These are phyloP conservation scores for Thamnaconus septentrionalis DNA, from an alignment of 2,113 vertebrate genomes.

Conservation along the genomic window DNA sequence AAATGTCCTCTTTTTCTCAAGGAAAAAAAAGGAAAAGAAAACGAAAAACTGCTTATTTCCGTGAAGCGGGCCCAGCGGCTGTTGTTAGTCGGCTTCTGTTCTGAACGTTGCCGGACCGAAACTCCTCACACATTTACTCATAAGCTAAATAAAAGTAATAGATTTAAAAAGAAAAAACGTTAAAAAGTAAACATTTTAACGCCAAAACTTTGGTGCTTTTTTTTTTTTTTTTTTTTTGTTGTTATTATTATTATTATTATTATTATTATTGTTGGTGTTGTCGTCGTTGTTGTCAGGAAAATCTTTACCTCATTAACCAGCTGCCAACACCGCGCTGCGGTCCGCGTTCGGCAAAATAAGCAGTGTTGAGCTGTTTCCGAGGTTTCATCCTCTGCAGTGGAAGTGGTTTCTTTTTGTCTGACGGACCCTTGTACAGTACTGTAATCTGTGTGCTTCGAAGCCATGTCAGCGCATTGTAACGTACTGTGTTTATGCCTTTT, in stretches of 20 bases:
- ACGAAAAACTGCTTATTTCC: constrained; percentile 53
- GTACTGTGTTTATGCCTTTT: constrained; percentile 54
- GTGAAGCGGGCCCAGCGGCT: constrained; percentile 13
- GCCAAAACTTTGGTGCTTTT: constrained; percentile 68
- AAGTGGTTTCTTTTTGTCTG: constrained; percentile 56
- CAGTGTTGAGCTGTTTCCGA: constrained; percentile 60
- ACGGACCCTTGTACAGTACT: constrained; percentile 76
- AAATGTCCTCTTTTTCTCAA: constrained; percentile 50
- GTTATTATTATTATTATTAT: background rate
- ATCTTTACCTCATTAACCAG: constrained; percentile 68
- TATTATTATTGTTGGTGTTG: background rate
- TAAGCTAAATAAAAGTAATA: constrained; percentile 44
- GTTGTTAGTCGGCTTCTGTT: constrained; percentile 32
- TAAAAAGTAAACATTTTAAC: constrained; percentile 8
- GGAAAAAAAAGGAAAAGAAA: constrained; percentile 1
- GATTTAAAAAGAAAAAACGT: background rate
- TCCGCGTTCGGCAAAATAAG: constrained; percentile 52
- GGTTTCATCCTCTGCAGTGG: constrained; percentile 59
- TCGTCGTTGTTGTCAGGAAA: constrained; percentile 12
- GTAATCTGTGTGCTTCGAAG: constrained; percentile 73
- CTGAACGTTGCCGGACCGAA: constrained; percentile 36
- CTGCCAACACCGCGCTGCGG: constrained; percentile 44
- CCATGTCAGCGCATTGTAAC: constrained; percentile 71
- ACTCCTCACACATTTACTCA: constrained; percentile 37
- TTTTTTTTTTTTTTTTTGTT: constrained; percentile 16